Percentiles rank a stretch among this genome's conserved stretches.
Evolutionary conservation across 2,888 invertebrate genomes (phyloP).

Genomic region (Tetragonula carbonaria): DNA sequence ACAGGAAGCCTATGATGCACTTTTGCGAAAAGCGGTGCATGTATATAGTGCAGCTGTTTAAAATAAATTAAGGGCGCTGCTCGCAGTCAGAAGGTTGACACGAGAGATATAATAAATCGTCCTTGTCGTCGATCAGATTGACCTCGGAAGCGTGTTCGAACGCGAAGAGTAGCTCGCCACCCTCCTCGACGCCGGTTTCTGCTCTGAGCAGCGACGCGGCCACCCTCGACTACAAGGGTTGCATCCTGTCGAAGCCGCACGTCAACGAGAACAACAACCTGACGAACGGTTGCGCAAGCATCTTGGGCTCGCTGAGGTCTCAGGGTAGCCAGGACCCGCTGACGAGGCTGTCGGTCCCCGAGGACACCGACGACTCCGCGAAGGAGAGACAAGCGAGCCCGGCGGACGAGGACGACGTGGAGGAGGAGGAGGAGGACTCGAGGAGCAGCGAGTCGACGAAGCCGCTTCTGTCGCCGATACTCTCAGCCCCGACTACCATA

Average conservation of each 20-base stretch:
- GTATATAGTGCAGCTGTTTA: too few species aligned
- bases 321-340: slow-evolving; percentile 65
- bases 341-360: slow-evolving; percentile 58
- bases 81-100: too few species aligned
- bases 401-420: slow-evolving; percentile 73
- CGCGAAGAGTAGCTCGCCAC: slow-evolving; percentile 60
- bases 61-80: too few species aligned
- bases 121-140: slow-evolving; percentile 60
- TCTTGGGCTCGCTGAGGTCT: slow-evolving; percentile 75
- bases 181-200: slow-evolving; percentile 41
- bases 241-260: slow-evolving; percentile 71
- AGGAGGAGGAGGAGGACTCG: slow-evolving; percentile 80
- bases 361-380: slow-evolving; percentile 31
- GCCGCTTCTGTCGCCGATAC: slow-evolving; percentile 87
- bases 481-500: slow-evolving; percentile 92
- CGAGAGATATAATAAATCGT: too few species aligned
- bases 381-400: slow-evolving; percentile 54
- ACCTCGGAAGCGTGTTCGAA: slow-evolving; percentile 77
- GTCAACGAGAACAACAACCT: slow-evolving; percentile 81
- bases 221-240: slow-evolving; percentile 60
- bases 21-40: too few species aligned
- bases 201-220: slow-evolving; percentile 33
- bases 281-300: slow-evolving; percentile 66
- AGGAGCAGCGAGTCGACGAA: slow-evolving; percentile 79
- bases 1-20: too few species aligned